phyloP scores from a whole-genome alignment of 2,888 invertebrate species.

The Villa cingulata region DNA sequence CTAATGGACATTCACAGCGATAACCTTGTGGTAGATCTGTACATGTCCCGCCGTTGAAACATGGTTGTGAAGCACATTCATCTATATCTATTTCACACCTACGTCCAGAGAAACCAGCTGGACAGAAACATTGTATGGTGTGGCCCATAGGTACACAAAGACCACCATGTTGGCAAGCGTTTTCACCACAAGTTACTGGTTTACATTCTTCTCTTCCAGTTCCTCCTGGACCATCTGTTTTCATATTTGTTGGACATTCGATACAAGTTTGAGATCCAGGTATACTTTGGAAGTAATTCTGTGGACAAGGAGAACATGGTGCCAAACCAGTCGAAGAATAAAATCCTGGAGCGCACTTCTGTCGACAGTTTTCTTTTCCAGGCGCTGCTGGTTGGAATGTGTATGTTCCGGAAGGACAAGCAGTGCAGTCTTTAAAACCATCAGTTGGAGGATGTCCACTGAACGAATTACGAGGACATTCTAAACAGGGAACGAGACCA shows the following conservation, averaged over 20 bases:
- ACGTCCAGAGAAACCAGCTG: slow-evolving; percentile 85
- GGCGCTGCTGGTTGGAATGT: slow-evolving; percentile 87
- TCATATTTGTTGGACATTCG: slow-evolving; percentile 84
- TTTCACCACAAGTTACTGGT: slow-evolving; percentile 74
- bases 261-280: slow-evolving; percentile 73
- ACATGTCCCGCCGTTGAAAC: slow-evolving; percentile 85
- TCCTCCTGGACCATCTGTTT: slow-evolving; percentile 67
- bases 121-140: slow-evolving; percentile 81
- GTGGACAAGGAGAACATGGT: slow-evolving; percentile 85
- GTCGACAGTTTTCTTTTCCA: slow-evolving; percentile 65
- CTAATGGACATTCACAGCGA: slow-evolving; percentile 72
- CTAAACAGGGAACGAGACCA: slow-evolving; percentile 82
- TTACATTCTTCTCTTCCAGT: slow-evolving; percentile 75
- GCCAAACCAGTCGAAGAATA: slow-evolving; percentile 89
- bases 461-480: slow-evolving; percentile 86
- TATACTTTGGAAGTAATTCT: slow-evolving; percentile 79
- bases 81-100: slow-evolving; percentile 91
- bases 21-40: slow-evolving; percentile 87
- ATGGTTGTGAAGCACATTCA: slow-evolving; percentile 87
- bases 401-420: slow-evolving; percentile 77
- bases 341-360: slow-evolving; percentile 78
- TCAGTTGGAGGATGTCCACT: slow-evolving; percentile 76
- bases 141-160: slow-evolving; percentile 82
- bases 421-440: slow-evolving; percentile 86
- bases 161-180: slow-evolving; percentile 82